Percentiles rank a stretch among this genome's conserved stretches.
These are phyloP conservation scores for Caenorhabditis imperialis DNA, from an alignment of 2,888 invertebrate species.

Conservation along the genomic window DNA sequence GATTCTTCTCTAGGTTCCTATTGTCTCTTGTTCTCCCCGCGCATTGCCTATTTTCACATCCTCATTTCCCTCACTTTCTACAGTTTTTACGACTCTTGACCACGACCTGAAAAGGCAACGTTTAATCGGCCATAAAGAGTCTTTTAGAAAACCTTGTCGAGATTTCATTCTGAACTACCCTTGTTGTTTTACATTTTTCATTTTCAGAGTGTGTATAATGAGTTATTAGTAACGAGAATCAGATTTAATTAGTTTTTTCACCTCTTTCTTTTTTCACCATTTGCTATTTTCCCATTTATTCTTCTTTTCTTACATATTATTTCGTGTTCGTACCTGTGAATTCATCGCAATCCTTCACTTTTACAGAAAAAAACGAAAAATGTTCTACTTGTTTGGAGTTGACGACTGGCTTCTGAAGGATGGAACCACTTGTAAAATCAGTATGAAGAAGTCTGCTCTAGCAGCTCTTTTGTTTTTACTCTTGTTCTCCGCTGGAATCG, in stretches of 20 bases:
- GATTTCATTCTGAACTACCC: too few relatives aligned
- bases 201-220: too few relatives aligned
- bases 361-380: too few relatives aligned
- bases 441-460: conserved; percentile 60
- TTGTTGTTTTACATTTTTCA: background rate
- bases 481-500: conserved; percentile 54
- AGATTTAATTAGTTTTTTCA: background rate
- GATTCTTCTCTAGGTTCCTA: too few relatives aligned
- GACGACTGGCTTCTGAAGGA: conserved; percentile 39
- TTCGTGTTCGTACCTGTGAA: background rate
- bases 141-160: too few relatives aligned
- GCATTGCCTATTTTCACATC: too few relatives aligned
- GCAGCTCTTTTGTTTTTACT: conserved; percentile 44
- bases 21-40: too few relatives aligned
- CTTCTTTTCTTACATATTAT: background rate
- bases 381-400: conserved; percentile 51
- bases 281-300: conserved; percentile 17
- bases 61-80: too few relatives aligned
- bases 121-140: too few relatives aligned
- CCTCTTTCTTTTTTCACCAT: background rate
- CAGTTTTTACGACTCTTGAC: too few relatives aligned
- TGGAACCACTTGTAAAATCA: conserved; percentile 43
- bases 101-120: too few relatives aligned
- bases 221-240: too few relatives aligned
- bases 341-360: conserved; percentile 20